Evolutionary conservation across 1,140 invertebrate species (phyloP), one percentile per base, ranked within the genome.

Genomic region (Drosophila insularis): DNA sequence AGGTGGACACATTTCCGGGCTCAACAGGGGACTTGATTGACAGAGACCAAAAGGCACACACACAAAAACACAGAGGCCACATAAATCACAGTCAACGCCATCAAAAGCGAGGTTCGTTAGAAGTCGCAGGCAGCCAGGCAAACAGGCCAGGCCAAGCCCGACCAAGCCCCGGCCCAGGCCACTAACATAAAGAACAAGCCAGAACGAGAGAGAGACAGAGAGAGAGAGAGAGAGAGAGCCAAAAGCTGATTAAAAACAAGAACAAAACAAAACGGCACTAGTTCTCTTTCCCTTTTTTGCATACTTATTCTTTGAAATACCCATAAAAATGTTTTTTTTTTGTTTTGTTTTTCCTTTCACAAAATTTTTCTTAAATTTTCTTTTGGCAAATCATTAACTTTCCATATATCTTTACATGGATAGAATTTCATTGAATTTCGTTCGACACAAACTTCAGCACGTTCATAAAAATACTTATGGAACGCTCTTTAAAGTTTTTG

Each of bases 1-100:
- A 78, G 82, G 76, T 89, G 85, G 80, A 89, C 74, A 72, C 60
- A 77, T 80, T 80, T 87, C 85, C 77, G 81, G 76, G 21, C 61
- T 11, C 46, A 32, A 43, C 46, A 50, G 60, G 60, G 60, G 23
- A 62, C 60, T 74, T 75, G 73, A 75, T 75, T 87, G 78, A 78
- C 81, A 85, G 64, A 58, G 62, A 62, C 63, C 32, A 21, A 35
- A 35, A 50, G 60, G 10, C 31, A 39, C 35, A 55, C 27, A 63
- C 19, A 10, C 21, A 46, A 14, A 21, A 19, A 21, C 17, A 21
- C 32, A 54, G 62, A 39, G 37, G 31, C 39, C 35, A 32, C 71
- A 76, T 76, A 76, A 76, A 76, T 76, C 73, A 70, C 60, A 23
- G 31, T 62, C 40, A 62, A 62, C 53, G 31, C 53, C 63, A 72